These are phyloP conservation scores for Tenualosa ilisha DNA, from an alignment of 2,797 vertebrate genomes.

Conservation along the genomic window DNA sequence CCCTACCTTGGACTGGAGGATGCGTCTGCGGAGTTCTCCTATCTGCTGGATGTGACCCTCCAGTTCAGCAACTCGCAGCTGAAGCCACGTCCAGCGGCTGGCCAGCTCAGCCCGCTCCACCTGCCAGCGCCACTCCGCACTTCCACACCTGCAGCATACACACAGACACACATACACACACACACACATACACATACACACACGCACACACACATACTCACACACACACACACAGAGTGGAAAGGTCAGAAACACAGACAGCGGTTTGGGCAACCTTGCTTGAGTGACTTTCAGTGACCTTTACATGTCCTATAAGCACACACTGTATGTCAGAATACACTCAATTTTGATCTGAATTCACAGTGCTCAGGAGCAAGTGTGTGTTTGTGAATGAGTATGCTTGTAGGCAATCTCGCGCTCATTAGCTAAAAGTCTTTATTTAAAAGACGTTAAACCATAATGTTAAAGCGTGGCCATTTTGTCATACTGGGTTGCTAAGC, in stretches of 20 bases:
- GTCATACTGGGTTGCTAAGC: background rate
- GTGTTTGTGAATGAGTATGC: background rate
- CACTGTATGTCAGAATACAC: too few species aligned
- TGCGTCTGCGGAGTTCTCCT: slow-evolving; percentile 81
- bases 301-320: too few species aligned
- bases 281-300: too few species aligned
- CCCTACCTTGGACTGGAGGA: slow-evolving; percentile 83
- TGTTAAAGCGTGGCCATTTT: too few species aligned
- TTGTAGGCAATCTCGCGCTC: background rate
- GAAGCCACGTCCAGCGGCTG: slow-evolving; percentile 93
- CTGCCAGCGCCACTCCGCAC: slow-evolving; percentile 84
- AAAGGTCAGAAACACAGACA: background rate
- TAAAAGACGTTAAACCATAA: background rate
- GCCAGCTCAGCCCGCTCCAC: slow-evolving; percentile 85
- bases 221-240: background rate
- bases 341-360: too few species aligned
- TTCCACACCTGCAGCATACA: slow-evolving; percentile 65
- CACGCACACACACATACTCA: background rate
- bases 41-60: slow-evolving; percentile 86
- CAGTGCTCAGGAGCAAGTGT: background rate
- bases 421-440: background rate
- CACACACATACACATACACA: background rate
- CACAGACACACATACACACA: slow-evolving; percentile 29
- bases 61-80: slow-evolving; percentile 86
- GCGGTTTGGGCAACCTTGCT: too few species aligned